Evolutionary conservation across 2,888 invertebrate species (phyloP), one percentile per base, ranked within the genome.

Genomic region (Caenorhabditis afra): DNA sequence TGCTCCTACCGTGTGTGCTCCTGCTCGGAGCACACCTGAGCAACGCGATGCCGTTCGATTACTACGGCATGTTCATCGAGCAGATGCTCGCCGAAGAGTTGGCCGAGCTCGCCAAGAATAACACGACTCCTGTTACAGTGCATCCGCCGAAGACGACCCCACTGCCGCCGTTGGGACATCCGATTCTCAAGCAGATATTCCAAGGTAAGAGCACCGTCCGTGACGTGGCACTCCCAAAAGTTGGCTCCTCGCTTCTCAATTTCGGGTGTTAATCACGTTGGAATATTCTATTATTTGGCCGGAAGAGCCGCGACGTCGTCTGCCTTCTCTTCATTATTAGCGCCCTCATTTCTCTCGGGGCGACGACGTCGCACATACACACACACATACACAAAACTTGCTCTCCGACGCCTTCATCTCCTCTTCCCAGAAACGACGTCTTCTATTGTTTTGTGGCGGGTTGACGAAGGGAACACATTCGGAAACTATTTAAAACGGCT

Each of bases 41-140:
- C 49, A 37, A n/a, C 18, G 45, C 71, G 22, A 47, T 81, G 29
- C 81, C 81, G 18, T 82, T 79, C 66, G 81, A 81, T 59, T 84
- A 82, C 61, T 82, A 79, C 52, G 84, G 84, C 47, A 74, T 81
- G 74, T 79, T 82, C 55, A 57, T 84, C 16, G 84, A 84, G 58
- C 74, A 80, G 66, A 67, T 83, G 68, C 45, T 83, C 12, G 71
- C 83, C 41, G 79, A 83, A 1, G 68, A 79, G 50, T 49, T 79
- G 18, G 37, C 58, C 18, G 81, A 59, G 57, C 35, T 73, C 47
- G 64, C 59, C 12, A 70, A 65, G 20, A 77, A 73, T 59, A 23
- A 55, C 35, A 66, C 78, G 41, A 20, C 59, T 4, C 50, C 59
- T 44, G 37, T 62, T 73, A 37, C 76, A 62, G 70, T 70, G 50